Base-by-base conservation (phyloP, 2,113 vertebrate species). In the Ancistrus triradiatus region DNA sequence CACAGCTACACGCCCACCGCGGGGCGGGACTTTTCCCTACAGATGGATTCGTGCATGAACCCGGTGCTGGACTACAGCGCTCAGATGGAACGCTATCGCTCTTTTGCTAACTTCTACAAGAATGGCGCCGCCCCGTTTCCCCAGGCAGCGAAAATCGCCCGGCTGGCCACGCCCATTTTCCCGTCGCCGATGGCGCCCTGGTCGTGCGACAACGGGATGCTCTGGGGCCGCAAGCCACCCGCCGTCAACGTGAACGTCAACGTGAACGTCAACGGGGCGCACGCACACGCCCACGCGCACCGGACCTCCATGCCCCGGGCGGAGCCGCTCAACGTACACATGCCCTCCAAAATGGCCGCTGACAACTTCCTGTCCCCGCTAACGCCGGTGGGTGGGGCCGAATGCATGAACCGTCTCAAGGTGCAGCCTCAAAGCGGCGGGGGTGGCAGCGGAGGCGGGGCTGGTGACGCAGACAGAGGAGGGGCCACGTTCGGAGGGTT, bases 61-160 rank as follows among this genome's bases (percentile, higher is more conserved):
- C 81, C 86, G 66, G 90, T 96, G 79, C 78, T 92, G 89, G 93
- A 96, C 86, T 95, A 95, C 89, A 91, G 87, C 75, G 88, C 92
- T 2, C 93, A 95, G 82, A 93, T 95, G 91, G 93, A 96, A 81
- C 88, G 94, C 8, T 95, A 93, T 78, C 90, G 92, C 63, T 95
- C 92, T 68, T 94, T 96, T 28, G 93, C 93, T 73, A 91, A 79
- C 75, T 93, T 95, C 90, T 93, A 95, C 82, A 94, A 95, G 83
- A 92, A 86, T 86, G 3, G 93, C 85, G 25, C 95, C 76, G 90
- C 78, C 68, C 91, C 90, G 61, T 94, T 95, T 80, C 92, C 92
- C 2, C 93, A 92, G 85, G 90, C 91, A 0, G 92, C 90, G 66
- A 95, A 95, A 75, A 91, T 95, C 51, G 83, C 86, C 14, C 87